Base-by-base conservation (phyloP, 2,888 invertebrate genomes). In the Troilus luridus region DNA sequence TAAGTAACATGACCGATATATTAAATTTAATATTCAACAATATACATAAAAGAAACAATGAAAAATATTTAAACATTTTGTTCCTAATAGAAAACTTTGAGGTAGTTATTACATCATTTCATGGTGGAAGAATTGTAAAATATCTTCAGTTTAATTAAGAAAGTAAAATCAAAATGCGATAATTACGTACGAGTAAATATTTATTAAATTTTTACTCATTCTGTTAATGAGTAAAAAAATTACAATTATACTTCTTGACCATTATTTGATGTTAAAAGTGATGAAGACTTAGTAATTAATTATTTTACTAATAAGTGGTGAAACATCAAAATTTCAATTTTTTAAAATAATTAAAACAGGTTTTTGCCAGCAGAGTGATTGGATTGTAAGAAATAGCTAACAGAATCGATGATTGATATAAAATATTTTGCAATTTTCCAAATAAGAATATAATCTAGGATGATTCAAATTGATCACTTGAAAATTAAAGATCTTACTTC, bases 1-100 rank as follows among this genome's bases (percentile, higher is more conserved):
- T 85, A 85, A 77, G 85, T 58, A 85, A 85, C 56, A 85, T 56
- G 85, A 85, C 85, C 85, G 56, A 85, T 56, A 12, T n/a, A 58
- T n/a, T 85, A 21, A 56, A 85, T 85, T 85, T 85, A 85, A 56
- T 21, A 85, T 56, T 85, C 56, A 85, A 77, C 64, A 77, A 85
- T n/a, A 85, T 56, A 85, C 56, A 85, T 41, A 85, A 56, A 85
- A 58, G 19, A 58, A 85, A 56, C n/a, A 21, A 54, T 56, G n/a
- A 21, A 85, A 85, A 56, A 0, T 85, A 56, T 58, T 58, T 58
- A n/a, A 8, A 58, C 14, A 85, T 1, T 58, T 54, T 56, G 56
- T 56, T n/a, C 56, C 56, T 85, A 56, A 85, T 85, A n/a, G n/a
- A 21, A 21, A 85, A 85, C n/a, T 85, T 58, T 85, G 54, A 58